Evolutionary conservation across 2,888 invertebrate genomes (phyloP).

Genomic region (Pollenia griseotomentosa): DNA sequence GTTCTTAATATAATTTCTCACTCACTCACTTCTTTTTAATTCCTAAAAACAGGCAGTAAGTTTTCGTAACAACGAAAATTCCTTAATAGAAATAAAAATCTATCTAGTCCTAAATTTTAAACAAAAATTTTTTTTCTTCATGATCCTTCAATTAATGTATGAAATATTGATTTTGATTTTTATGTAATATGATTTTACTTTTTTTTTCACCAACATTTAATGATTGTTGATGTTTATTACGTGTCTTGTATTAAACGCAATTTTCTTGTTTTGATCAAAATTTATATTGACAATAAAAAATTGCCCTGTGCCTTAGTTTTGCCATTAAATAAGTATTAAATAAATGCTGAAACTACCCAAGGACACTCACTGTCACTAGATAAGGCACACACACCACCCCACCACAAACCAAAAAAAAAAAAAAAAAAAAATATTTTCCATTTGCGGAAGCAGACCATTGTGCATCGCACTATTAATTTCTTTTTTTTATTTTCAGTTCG

Average conservation of each 20-base stretch:
- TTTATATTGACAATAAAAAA: conserved; percentile 74
- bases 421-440: conserved; percentile 52
- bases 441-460: conserved; percentile 72
- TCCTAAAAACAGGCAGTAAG: too few species aligned
- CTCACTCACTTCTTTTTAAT: too few species aligned
- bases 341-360: conserved; percentile 60
- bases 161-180: conserved; percentile 44
- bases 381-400: conserved; percentile 48
- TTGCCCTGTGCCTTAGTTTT: conserved; percentile 49
- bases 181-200: not conserved
- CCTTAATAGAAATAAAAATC: too few species aligned
- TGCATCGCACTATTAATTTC: conserved; percentile 68
- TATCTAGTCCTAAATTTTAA: not conserved
- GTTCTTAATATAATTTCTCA: too few species aligned
- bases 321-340: conserved; percentile 68
- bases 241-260: conserved; percentile 67
- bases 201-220: conserved; percentile 37
- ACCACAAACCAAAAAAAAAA: conserved; percentile 5
- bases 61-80: too few species aligned
- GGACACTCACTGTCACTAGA: conserved; percentile 50
- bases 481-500: conserved; percentile 53
- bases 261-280: conserved; percentile 73
- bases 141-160: not conserved
- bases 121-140: not conserved
- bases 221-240: conserved; percentile 73